Percentiles rank a stretch among this genome's conserved stretches.
Conservation (phyloP, 2,113 vertebrate genomes). For the Aegypius monachus region DNA sequence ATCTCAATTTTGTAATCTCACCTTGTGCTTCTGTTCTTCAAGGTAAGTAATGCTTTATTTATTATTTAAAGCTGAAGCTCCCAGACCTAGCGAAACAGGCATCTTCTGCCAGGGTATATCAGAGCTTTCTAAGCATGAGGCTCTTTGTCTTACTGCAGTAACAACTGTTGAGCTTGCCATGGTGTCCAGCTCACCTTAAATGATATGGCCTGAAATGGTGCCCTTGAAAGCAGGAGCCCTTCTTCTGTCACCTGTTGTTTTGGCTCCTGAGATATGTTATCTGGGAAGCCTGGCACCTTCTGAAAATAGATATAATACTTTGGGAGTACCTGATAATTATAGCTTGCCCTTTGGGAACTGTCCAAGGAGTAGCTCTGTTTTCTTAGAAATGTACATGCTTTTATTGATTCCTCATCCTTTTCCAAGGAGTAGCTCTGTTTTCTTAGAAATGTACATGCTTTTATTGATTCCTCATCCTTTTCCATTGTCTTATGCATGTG, state of each 20-base stretch:
- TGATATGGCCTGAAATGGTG: background rate
- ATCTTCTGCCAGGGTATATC: background rate
- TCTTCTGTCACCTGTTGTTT: background rate
- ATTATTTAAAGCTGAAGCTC: background rate
- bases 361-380: background rate
- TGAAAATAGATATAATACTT: background rate
- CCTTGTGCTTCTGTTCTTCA: background rate
- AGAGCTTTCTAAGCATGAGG: background rate
- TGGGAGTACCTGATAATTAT: background rate
- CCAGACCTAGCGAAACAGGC: background rate
- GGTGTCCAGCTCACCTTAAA: background rate
- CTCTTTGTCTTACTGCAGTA: background rate
- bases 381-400: background rate
- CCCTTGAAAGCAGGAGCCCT: background rate
- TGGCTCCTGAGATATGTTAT: background rate
- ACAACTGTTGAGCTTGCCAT: rapidly evolving
- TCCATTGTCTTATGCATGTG: rapidly evolving
- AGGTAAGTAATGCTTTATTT: background rate
- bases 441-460: background rate
- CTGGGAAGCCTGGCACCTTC: background rate
- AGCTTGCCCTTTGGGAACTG: background rate
- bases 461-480: background rate
- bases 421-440: background rate
- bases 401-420: background rate
- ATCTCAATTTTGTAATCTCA: background rate